These are phyloP conservation scores for Paramisgurnus dabryanus DNA, from an alignment of 2,113 vertebrate genomes.

Conservation along the genomic window DNA sequence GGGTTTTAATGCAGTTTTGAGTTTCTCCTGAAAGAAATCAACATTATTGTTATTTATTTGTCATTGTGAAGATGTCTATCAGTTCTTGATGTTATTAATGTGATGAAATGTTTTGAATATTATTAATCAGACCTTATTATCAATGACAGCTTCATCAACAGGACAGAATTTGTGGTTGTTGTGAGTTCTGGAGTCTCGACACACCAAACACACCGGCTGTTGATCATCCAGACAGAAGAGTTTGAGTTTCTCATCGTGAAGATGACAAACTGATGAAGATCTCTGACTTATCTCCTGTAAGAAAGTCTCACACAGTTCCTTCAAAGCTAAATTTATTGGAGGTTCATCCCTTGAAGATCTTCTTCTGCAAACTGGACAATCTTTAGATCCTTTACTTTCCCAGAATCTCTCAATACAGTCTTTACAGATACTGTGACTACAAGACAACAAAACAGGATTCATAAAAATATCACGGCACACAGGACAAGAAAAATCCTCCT, in stretches of 20 bases:
- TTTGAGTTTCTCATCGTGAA: neutral
- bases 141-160: neutral
- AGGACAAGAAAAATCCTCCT: too few species aligned
- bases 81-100: too few species aligned
- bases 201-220: conserved; percentile 19
- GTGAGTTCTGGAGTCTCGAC: neutral
- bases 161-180: conserved; percentile 27
- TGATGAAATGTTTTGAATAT: neutral
- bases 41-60: neutral
- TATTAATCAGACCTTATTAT: neutral
- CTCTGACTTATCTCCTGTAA: neutral
- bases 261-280: neutral
- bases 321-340: neutral
- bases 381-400: too few species aligned
- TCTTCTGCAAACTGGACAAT: too few species aligned
- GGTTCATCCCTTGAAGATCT: too few species aligned
- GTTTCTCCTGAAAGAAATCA: too few species aligned
- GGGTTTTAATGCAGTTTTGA: too few species aligned
- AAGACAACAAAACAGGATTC: too few species aligned
- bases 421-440: too few species aligned
- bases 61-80: neutral
- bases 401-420: too few species aligned
- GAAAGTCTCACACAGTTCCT: conserved; percentile 14
- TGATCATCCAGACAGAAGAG: conserved; percentile 26
- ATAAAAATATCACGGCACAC: too few species aligned